Percentiles rank a stretch among this genome's conserved stretches.
These are phyloP conservation scores for Oligia strigilis DNA, from an alignment of 2,888 invertebrate species.

Conservation along the genomic window DNA sequence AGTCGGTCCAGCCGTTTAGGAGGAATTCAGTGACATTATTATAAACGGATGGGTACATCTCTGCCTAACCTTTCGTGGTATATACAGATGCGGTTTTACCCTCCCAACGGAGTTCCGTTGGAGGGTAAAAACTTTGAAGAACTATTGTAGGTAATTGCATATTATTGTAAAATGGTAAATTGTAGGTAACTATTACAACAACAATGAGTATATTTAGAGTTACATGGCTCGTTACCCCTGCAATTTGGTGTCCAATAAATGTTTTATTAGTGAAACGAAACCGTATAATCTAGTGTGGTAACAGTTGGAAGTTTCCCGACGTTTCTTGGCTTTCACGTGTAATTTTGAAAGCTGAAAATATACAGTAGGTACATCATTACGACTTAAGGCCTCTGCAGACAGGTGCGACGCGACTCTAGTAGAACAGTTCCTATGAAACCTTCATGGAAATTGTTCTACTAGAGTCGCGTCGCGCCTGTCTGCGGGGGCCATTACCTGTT, in stretches of 20 bases:
- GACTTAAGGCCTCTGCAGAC: background rate
- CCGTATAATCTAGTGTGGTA: constrained; percentile 31
- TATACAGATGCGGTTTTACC: background rate
- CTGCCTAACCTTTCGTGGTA: background rate
- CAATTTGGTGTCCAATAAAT: constrained; percentile 32
- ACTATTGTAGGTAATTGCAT: no score
- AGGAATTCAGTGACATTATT: no score
- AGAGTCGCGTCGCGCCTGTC: no score
- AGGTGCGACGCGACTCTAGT: no score
- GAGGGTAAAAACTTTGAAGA: no score
- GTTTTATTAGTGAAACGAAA: constrained; percentile 25
- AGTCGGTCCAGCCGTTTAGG: no score
- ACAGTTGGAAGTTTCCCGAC: constrained; percentile 15
- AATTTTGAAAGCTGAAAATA: constrained; percentile 39
- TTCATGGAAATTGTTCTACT: no score
- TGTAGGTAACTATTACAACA: background rate
- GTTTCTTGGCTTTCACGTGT: constrained; percentile 31
- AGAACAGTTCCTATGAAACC: no score
- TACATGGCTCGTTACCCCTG: background rate
- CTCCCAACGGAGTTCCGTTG: no score
- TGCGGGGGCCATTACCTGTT: background rate
- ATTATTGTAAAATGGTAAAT: no score
- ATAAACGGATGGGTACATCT: background rate
- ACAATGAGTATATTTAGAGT: background rate
- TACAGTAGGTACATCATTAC: constrained; percentile 3